phyloP scores from a whole-genome alignment of 2,888 invertebrate species.

The Argyresthia albistria region DNA sequence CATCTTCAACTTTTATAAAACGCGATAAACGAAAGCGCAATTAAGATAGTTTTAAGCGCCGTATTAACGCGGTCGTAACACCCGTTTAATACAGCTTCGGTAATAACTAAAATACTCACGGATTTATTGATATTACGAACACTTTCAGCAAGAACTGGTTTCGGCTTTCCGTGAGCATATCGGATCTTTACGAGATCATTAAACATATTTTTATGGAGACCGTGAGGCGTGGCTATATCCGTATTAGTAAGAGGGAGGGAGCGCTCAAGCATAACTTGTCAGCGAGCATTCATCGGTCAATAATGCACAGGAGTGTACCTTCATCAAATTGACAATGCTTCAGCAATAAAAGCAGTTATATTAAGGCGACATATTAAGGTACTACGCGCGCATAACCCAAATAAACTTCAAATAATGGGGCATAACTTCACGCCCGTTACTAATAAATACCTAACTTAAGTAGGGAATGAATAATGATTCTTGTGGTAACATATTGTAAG shows the following conservation, averaged over 20 bases:
- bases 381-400: slow-evolving; percentile 4
- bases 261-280: no score
- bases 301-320: slow-evolving; percentile 47
- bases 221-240: slow-evolving; percentile 35
- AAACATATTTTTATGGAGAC: slow-evolving; percentile 69
- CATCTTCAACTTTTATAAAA: neutral
- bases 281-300: slow-evolving; percentile 42
- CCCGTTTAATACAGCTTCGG: slow-evolving; percentile 38
- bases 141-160: slow-evolving; percentile 40
- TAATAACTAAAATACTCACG: slow-evolving; percentile 49
- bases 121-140: slow-evolving; percentile 46
- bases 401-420: slow-evolving; percentile 30
- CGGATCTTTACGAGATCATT: slow-evolving; percentile 65
- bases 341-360: slow-evolving; percentile 47
- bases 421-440: slow-evolving; percentile 23
- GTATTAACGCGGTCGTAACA: slow-evolving; percentile 32
- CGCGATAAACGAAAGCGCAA: neutral
- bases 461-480: slow-evolving; percentile 2
- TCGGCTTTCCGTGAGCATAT: slow-evolving; percentile 45
- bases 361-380: slow-evolving; percentile 10
- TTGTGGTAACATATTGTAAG: neutral
- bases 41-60: neutral
- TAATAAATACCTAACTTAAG: slow-evolving; percentile 6
- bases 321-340: slow-evolving; percentile 48
- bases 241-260: slow-evolving; percentile 42